Evolutionary conservation across 1,140 invertebrate genomes (phyloP).

Genomic region (Protaetia brevitarsis): DNA sequence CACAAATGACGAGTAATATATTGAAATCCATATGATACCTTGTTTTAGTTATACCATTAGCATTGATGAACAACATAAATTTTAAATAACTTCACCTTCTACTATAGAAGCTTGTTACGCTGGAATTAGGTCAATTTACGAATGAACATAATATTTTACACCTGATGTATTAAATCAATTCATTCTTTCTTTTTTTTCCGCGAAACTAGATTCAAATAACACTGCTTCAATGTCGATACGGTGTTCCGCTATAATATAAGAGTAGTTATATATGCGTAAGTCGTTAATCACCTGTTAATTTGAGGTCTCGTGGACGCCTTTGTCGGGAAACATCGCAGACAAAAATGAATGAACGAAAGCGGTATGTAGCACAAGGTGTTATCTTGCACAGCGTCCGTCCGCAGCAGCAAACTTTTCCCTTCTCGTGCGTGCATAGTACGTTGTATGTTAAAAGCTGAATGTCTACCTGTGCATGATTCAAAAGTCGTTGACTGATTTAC

Average conservation of each 20-base stretch:
- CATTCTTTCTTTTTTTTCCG: background rate
- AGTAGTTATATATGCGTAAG: background rate
- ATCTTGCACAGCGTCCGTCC: background rate
- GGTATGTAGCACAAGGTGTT: constrained; percentile 13
- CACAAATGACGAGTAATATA: too few species aligned
- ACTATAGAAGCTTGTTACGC: too few species aligned
- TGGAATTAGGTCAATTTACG: background rate
- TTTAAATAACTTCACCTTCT: too few species aligned
- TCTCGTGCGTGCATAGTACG: background rate
- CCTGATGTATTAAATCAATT: background rate
- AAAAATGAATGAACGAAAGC: constrained; percentile 16
- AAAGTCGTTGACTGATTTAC: constrained; percentile 11
- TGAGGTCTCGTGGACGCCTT: constrained; percentile 2
- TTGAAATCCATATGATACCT: too few species aligned
- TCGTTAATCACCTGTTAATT: constrained; percentile 3
- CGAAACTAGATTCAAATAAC: background rate
- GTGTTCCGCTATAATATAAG: background rate
- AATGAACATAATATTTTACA: background rate
- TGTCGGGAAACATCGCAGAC: background rate
- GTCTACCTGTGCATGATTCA: background rate
- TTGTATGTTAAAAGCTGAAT: background rate
- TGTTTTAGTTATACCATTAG: too few species aligned
- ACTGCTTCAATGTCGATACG: background rate
- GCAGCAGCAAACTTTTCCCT: background rate
- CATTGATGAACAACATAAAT: too few species aligned